Conservation (phyloP, 2,797 vertebrate species). For the Arrhamphus sclerolepis region DNA sequence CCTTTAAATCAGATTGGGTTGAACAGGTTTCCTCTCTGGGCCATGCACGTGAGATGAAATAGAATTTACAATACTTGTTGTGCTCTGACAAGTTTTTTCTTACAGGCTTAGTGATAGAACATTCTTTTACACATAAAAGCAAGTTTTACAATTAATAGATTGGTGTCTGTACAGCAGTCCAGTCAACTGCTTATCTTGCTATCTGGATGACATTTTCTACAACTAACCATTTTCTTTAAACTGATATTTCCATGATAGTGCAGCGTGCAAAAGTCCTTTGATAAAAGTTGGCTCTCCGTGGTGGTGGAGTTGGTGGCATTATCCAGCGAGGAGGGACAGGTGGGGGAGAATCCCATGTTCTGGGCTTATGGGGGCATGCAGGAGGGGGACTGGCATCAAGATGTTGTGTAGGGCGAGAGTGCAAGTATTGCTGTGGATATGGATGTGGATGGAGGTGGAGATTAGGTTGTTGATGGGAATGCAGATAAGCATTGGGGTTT, state of each 20-base stretch:
- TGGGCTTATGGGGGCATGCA: conserved; percentile 48
- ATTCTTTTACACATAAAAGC: conserved; percentile 49
- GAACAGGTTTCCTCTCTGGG: conserved; percentile 52
- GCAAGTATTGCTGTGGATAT: conserved; percentile 45
- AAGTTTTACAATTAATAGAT: conserved; percentile 17
- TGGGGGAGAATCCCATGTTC: conserved; percentile 66
- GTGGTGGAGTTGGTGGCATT: conserved; percentile 71
- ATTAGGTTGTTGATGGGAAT: conserved; percentile 18
- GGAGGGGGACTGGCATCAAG: conserved; percentile 55
- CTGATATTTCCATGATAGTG: conserved; percentile 82
- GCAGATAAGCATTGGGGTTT: conserved; percentile 24
- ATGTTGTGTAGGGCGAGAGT: conserved; percentile 41
- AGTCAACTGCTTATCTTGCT: conserved; percentile 9
- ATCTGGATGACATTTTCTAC: conserved; percentile 3
- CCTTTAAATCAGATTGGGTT: conserved; percentile 58
- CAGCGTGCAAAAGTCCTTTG: conserved; percentile 79
- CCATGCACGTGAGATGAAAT: conserved; percentile 36
- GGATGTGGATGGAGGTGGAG: conserved; percentile 42
- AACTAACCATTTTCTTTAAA: conserved; percentile 55
- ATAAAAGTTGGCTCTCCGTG: conserved; percentile 74
- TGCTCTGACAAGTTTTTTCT: conserved; percentile 27
- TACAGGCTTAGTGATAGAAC: conserved; percentile 52
- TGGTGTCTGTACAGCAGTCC: conserved; percentile 14
- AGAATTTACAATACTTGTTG: conserved; percentile 18
- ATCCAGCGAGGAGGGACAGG: conserved; percentile 75